Conservation (phyloP, 2,797 vertebrate genomes). For the Enteromius unitaeniatus region DNA sequence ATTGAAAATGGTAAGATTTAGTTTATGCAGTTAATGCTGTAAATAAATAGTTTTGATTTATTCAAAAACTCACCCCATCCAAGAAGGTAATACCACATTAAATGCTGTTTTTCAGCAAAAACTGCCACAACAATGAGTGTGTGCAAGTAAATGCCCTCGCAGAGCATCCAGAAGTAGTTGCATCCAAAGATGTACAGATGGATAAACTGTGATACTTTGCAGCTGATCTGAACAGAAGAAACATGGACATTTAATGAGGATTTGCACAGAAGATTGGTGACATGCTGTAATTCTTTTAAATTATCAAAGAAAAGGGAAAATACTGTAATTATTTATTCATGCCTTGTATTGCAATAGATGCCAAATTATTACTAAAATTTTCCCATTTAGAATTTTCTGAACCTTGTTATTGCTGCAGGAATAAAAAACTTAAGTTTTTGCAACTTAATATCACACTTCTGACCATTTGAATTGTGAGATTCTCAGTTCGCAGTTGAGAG, state of each 20-base stretch:
- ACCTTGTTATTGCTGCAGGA: neutral
- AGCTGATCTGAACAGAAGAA: conserved; percentile 82
- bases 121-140: conserved; percentile 98
- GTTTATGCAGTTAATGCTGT: neutral
- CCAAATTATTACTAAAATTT: neutral
- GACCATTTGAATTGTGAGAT: neutral
- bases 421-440: neutral
- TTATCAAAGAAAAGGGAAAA: neutral
- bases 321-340: neutral
- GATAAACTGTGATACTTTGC: conserved; percentile 93
- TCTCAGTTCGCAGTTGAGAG: neutral
- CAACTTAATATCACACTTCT: neutral
- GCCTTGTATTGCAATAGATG: neutral
- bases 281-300: neutral
- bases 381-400: neutral
- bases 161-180: conserved; percentile 99
- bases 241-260: neutral
- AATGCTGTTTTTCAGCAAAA: conserved; percentile 96
- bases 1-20: neutral
- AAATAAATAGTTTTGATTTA: neutral
- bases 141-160: conserved; percentile 96
- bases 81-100: conserved; percentile 97
- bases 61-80: conserved; percentile 88
- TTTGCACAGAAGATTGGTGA: neutral
- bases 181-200: conserved; percentile 94